A percentile compares a stretch with the other conserved stretches of the same genome.
These are phyloP conservation scores for Sarcophaga subvicina DNA, from an alignment of 2,888 invertebrate genomes.

Conservation along the genomic window DNA sequence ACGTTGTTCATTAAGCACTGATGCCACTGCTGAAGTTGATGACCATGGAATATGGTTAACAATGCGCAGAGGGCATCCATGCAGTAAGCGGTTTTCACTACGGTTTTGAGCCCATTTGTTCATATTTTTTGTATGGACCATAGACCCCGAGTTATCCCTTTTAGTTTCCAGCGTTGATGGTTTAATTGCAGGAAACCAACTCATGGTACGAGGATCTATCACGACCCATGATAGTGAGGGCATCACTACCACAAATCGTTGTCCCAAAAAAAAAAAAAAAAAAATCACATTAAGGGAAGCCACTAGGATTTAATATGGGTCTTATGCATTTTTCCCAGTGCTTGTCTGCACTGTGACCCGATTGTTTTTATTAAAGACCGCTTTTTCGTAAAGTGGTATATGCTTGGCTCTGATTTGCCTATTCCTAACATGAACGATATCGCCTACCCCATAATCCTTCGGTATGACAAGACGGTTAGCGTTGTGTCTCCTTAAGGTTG, in stretches of 20 bases:
- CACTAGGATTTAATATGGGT: too few species aligned
- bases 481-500: not conserved
- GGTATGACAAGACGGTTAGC: not conserved
- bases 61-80: too few species aligned
- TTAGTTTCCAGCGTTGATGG: not conserved
- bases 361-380: not conserved
- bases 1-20: too few species aligned
- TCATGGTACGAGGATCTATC: not conserved
- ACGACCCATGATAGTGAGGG: not conserved
- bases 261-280: not conserved
- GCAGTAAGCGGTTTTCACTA: too few species aligned
- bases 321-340: not conserved
- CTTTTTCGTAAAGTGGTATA: constrained; percentile 4
- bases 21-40: too few species aligned
- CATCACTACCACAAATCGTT: not conserved
- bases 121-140: too few species aligned
- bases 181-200: not conserved
- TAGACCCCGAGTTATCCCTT: too few species aligned
- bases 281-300: too few species aligned
- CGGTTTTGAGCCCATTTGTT: too few species aligned
- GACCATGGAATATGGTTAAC: too few species aligned
- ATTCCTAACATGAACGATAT: not conserved
- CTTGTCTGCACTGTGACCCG: too few species aligned
- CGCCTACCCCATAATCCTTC: not conserved
- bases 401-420: constrained; percentile 4